Conservation (phyloP, 2,888 invertebrate species). For the Folsomia candida region DNA sequence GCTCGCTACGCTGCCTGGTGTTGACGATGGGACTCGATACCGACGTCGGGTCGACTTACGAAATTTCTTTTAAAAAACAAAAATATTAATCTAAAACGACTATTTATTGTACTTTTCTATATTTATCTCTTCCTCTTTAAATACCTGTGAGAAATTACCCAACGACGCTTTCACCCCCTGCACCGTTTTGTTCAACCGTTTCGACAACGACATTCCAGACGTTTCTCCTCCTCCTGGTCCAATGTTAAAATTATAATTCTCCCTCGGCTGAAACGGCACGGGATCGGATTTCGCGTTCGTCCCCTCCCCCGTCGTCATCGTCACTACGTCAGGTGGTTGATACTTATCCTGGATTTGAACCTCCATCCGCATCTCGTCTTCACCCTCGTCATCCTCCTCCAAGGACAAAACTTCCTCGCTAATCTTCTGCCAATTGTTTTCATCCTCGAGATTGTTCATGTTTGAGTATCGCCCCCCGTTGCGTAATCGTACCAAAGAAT, state of each 20-base stretch:
- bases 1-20: constrained; percentile 45
- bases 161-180: constrained; percentile 47
- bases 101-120: not conserved
- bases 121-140: no score
- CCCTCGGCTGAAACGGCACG: not conserved
- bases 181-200: constrained; percentile 45
- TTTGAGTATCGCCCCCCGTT: constrained; percentile 23
- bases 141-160: constrained; percentile 49
- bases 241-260: not conserved
- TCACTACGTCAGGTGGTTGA: not conserved
- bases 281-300: not conserved
- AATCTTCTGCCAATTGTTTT: constrained; percentile 12
- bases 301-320: not conserved
- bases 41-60: constrained; percentile 60
- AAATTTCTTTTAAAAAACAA: constrained; percentile 58
- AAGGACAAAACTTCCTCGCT: constrained; percentile 14
- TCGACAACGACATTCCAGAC: constrained; percentile 29
- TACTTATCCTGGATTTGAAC: not conserved
- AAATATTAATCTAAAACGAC: constrained; percentile 10
- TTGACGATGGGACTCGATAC: constrained; percentile 52
- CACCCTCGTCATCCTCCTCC: constrained; percentile 21
- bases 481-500: constrained; percentile 32
- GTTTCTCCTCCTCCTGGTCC: constrained; percentile 15
- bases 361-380: constrained; percentile 11
- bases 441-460: constrained; percentile 36